These are phyloP conservation scores for Macaca fascicularis DNA, from an alignment of 2,113 vertebrate species.

Conservation along the genomic window DNA sequence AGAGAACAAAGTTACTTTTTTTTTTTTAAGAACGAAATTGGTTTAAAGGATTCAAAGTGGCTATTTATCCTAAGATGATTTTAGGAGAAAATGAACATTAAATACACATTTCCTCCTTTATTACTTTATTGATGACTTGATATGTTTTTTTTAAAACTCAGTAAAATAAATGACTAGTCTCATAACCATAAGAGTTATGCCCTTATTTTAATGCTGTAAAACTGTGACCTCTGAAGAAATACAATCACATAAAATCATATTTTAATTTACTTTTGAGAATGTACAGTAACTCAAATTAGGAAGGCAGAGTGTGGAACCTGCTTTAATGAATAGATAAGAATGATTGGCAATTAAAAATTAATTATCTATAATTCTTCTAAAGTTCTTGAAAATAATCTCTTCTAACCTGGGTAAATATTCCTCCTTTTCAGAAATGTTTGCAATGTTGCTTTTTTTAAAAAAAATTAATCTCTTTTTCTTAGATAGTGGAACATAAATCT, in stretches of 20 bases:
- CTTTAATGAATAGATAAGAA: constrained; percentile 12
- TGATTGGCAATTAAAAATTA: background rate
- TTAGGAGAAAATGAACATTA: background rate
- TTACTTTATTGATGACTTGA: constrained; percentile 22
- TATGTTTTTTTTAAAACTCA: background rate
- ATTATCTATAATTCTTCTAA: background rate
- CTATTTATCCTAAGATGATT: background rate
- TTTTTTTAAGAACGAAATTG: background rate
- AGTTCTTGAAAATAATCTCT: constrained; percentile 4
- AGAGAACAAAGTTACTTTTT: background rate
- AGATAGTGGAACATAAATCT: background rate
- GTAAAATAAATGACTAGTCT: background rate
- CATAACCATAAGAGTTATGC: background rate
- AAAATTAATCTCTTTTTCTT: background rate
- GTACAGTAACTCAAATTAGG: background rate
- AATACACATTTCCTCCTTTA: background rate
- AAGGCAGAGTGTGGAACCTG: background rate
- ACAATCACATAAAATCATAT: background rate
- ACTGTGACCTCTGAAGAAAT: background rate
- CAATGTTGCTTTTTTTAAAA: background rate
- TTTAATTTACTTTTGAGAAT: constrained; percentile 17
- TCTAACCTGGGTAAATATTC: background rate
- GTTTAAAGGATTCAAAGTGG: background rate
- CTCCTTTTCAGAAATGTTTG: background rate
- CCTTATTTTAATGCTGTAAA: background rate